Evolutionary conservation across 2,113 vertebrate genomes (phyloP), one percentile per base, ranked within the genome.

Genomic region (Trichechus manatus): DNA sequence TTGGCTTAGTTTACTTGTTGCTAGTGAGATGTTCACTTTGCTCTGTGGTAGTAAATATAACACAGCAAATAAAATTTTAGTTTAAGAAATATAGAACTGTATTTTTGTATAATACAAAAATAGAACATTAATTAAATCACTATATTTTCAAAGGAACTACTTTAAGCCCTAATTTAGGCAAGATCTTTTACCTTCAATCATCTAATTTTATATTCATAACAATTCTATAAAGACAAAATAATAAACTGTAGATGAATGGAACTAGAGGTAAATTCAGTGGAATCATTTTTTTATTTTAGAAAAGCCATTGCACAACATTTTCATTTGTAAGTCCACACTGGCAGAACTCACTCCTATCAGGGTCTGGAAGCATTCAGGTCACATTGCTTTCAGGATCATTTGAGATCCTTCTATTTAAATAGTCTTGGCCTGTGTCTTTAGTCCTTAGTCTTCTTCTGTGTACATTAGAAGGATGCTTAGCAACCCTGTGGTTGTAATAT

Each of bases 391-490:
- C 59, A 63, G 64, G 3, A 81, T 94, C 80, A 92, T 80, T 96
- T 96, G 93, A 94, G 64, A 92, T 70, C 63, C 72, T 97, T 97
- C 68, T 97, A 53, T 97, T 97, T 97, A 89, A 92, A 87, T 47
- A 93, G 92, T 85, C 70, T 87, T 95, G 68, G 92, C 36, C 39
- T 87, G 25, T 94, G 75, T 94, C 95, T 89, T 93, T 84, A 95
- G 85, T 96, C 80, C 96, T 94, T 66, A 91, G 83, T 94, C 72
- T 93, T 87, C 27, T 44, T 93, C 92, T 97, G 87, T 96, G 92
- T 97, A 93, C 89, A 61, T 94, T 97, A 87, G 93, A 87, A n/a
- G 13, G 31, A 93, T 96, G 95, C 96, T 97, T 97, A 97, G 97
- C 93, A 97, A 97, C 97, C 75, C 80, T 42, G 70, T 93, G 39